Evolutionary conservation across 2,888 invertebrate species (phyloP).

Genomic region (Macrophya alboannulata): DNA sequence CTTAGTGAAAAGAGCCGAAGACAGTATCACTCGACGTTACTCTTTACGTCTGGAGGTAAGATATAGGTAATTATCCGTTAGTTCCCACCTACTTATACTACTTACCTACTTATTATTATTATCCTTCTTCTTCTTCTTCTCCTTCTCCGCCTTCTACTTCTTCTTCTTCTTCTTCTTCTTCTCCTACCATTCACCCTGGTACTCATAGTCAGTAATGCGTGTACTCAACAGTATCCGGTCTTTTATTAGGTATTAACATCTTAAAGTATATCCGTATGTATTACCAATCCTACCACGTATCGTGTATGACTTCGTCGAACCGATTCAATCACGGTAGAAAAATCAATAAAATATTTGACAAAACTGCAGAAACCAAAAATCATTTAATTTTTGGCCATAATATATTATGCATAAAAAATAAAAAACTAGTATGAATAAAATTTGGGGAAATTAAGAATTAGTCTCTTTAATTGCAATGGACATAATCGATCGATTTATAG

Average conservation of each 20-base stretch:
- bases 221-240: conserved; percentile 1
- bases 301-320: too few relatives aligned
- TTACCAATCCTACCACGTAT: too few relatives aligned
- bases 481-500: too few relatives aligned
- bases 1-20: conserved; percentile 4
- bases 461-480: too few relatives aligned
- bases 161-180: background rate
- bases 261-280: background rate
- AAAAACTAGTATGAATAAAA: too few relatives aligned
- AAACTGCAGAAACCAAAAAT: too few relatives aligned
- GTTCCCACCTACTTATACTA: conserved; percentile 51
- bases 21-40: conserved; percentile 12
- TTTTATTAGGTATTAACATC: too few relatives aligned
- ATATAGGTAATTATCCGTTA: conserved; percentile 52
- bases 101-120: conserved; percentile 22
- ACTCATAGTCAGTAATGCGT: conserved; percentile 1
- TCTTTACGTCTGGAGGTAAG: background rate
- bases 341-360: too few relatives aligned
- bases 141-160: background rate
- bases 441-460: too few relatives aligned
- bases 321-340: too few relatives aligned
- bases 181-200: background rate
- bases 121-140: background rate
- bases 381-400: too few relatives aligned
- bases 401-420: too few relatives aligned